Evolutionary conservation across 2,888 invertebrate genomes (phyloP), one percentile per base, ranked within the genome.

Genomic region (Plebejus anna): DNA sequence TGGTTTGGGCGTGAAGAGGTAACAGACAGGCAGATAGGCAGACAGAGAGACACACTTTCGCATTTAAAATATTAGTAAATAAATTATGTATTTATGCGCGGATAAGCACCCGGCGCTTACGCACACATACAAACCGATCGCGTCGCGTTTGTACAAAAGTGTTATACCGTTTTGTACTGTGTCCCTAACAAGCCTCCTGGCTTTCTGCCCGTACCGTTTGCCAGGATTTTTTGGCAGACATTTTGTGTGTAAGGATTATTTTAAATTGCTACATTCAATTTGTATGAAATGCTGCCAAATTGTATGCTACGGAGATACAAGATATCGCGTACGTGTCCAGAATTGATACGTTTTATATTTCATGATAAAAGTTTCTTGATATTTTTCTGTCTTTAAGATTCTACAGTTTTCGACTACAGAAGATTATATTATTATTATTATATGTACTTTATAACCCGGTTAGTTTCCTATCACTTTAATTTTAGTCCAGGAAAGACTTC

Each of bases 251-350:
- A 66, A 66, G 66, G 66, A 66, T 66, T 66, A 66, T 66, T 66
- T 36, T 32, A 66, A 66, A 66, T 36, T 36, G 66, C 32, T 36
- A 32, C 66, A 66, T 66, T 66, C 66, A 66, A 66, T 66, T 66
- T 36, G 66, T 66, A 4, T 66, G 32, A 66, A 66, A 66, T 66
- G 16, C 66, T 66, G 66, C 66, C 66, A 66, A 66, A 66, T 66
- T 32, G 32, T 66, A 16, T 66, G 66, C 13, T 11, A 36, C 32
- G 32, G 66, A 36, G 66, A 66, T 66, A 66, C 66, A 66, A 66
- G 66, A 66, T 66, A 66, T 36, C 16, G 16, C 32, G 13, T 32
- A 66, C 66, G 66, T 66, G 66, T 4, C 66, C 28, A 5, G 66
- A 5, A 11, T 66, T 36, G 32, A 16, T 66, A 32, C 32, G 32